Evolutionary conservation across 2,113 vertebrate species (phyloP).

Genomic region (Tringa solitaria): DNA sequence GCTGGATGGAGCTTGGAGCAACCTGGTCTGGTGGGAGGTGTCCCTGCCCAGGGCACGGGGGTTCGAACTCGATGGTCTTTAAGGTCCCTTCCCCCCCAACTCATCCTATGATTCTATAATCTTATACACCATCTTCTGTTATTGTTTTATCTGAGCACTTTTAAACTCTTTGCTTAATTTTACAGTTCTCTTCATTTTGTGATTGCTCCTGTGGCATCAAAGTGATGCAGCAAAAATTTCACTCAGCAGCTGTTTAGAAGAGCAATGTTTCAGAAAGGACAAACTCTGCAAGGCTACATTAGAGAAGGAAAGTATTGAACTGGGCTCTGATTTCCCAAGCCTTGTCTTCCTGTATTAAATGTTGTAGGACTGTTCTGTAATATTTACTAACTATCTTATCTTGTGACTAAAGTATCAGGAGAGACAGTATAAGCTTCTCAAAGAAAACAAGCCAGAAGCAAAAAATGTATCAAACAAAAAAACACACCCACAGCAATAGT

Average conservation of each 20-base stretch:
- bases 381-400: rapidly evolving
- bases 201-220: not conserved
- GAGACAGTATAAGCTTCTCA: not conserved
- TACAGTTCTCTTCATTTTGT: not conserved
- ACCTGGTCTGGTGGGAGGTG: too few relatives aligned
- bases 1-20: too few relatives aligned
- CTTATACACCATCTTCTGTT: not conserved
- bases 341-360: not conserved
- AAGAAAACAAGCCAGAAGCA: too few relatives aligned
- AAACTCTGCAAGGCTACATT: not conserved
- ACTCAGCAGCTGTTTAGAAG: not conserved
- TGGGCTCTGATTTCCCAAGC: rapidly evolving
- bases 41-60: too few relatives aligned
- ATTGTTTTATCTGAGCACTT: not conserved
- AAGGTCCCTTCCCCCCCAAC: too few relatives aligned
- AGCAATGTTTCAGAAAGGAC: not conserved
- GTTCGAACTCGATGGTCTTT: too few relatives aligned
- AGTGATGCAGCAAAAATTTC: not conserved
- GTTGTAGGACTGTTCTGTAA: too few relatives aligned
- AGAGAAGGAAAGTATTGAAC: not conserved
- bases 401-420: not conserved
- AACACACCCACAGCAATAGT: not conserved
- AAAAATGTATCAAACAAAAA: too few relatives aligned
- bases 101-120: too few relatives aligned
- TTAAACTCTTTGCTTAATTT: not conserved